A percentile compares a stretch with the other conserved stretches of the same genome.
Conservation (phyloP, 2,113 vertebrate species). For the human (Homo sapiens) region GRCh38 chr11:95479501-95480000, state of each 20-base stretch:
- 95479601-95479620: no score
- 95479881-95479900: neutral
- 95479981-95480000: neutral
- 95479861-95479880: neutral
- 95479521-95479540: no score
- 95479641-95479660: no score
- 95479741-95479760: neutral
- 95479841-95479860: neutral
- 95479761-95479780: neutral
- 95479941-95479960: neutral
- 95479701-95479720: neutral
- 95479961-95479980: neutral
- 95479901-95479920: neutral
- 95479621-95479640: no score
- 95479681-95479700: neutral
- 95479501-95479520: no score
- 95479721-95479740: neutral
- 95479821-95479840: neutral
- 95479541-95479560: no score
- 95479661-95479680: neutral
- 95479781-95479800: neutral
- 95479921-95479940: conserved; percentile 19
- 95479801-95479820: neutral
- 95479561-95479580: no score
- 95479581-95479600: no score